Percentiles rank a stretch among this genome's conserved stretches.
Evolutionary conservation across 2,113 vertebrate species (phyloP).

Genomic region (Edolisoma coerulescens): DNA sequence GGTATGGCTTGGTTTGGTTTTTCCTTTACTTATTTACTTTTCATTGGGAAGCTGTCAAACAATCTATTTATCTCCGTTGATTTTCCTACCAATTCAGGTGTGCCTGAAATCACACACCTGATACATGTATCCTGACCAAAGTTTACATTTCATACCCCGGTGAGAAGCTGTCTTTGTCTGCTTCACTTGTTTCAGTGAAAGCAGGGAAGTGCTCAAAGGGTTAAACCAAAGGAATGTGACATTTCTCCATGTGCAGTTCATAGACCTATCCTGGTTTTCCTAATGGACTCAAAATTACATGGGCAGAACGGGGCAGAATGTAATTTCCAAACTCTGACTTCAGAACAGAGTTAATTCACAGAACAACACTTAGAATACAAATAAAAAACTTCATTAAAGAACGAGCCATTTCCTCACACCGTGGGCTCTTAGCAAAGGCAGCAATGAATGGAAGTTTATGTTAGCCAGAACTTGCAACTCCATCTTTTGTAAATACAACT

Average conservation of each 20-base stretch:
- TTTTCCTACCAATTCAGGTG: background rate
- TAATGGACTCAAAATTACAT: slow-evolving; percentile 52
- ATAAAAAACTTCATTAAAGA: background rate
- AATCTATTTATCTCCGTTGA: background rate
- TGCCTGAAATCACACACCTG: background rate
- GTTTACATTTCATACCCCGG: background rate
- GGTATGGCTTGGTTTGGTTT: background rate
- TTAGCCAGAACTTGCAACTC: slow-evolving; percentile 6
- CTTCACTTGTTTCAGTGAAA: background rate
- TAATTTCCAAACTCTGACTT: slow-evolving; percentile 23
- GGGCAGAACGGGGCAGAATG: slow-evolving; percentile 30
- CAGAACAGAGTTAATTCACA: background rate
- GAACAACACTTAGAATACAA: background rate
- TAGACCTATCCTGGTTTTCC: slow-evolving; percentile 61
- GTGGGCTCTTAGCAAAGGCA: background rate
- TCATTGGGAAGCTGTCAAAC: background rate
- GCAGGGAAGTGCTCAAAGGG: slow-evolving; percentile 25
- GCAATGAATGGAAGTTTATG: slow-evolving; percentile 55
- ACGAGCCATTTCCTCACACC: background rate
- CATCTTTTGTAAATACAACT: slow-evolving; percentile 47
- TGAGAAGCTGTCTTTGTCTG: slow-evolving; percentile 34
- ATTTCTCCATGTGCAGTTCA: slow-evolving; percentile 69
- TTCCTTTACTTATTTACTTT: background rate
- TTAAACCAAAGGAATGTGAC: slow-evolving; percentile 72
- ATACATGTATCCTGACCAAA: background rate